Conservation (phyloP, 1,140 invertebrate species). For the Cataglyphis hispanica region DNA sequence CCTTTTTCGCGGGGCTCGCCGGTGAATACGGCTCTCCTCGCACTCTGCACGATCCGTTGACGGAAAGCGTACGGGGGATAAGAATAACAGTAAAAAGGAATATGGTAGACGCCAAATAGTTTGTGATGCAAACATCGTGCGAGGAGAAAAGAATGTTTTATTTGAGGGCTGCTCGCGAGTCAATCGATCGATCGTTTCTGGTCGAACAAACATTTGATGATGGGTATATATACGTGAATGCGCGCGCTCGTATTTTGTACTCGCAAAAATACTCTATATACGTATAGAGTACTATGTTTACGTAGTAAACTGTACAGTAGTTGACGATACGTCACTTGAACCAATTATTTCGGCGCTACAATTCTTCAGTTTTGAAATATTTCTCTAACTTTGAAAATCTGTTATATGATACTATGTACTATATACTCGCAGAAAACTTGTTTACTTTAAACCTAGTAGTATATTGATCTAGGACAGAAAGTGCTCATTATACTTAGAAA, state of each 20-base stretch:
- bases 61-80: slow-evolving; percentile 37
- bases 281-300: slow-evolving; percentile 10
- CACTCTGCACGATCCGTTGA: slow-evolving; percentile 16
- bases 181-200: slow-evolving; percentile 62
- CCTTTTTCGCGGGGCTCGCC: neutral
- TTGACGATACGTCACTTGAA: slow-evolving; percentile 31
- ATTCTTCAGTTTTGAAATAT: neutral
- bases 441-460: neutral
- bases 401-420: neutral
- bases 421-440: neutral
- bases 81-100: slow-evolving; percentile 66
- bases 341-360: slow-evolving; percentile 13
- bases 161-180: slow-evolving; percentile 33
- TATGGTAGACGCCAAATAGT: slow-evolving; percentile 49
- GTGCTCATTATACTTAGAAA: neutral
- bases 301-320: slow-evolving; percentile 21
- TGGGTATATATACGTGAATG: slow-evolving; percentile 26
- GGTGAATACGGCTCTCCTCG: slow-evolving; percentile 21
- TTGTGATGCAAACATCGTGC: slow-evolving; percentile 60
- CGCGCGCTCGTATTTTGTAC: slow-evolving; percentile 8
- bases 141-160: slow-evolving; percentile 35
- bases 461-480: neutral
- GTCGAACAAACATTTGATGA: slow-evolving; percentile 64
- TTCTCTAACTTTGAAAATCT: slow-evolving; percentile 17
- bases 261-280: slow-evolving; percentile 27